Evolutionary conservation across 2,888 invertebrate genomes (phyloP).

Genomic region (Galeopsomyia nigrocyanea): DNA sequence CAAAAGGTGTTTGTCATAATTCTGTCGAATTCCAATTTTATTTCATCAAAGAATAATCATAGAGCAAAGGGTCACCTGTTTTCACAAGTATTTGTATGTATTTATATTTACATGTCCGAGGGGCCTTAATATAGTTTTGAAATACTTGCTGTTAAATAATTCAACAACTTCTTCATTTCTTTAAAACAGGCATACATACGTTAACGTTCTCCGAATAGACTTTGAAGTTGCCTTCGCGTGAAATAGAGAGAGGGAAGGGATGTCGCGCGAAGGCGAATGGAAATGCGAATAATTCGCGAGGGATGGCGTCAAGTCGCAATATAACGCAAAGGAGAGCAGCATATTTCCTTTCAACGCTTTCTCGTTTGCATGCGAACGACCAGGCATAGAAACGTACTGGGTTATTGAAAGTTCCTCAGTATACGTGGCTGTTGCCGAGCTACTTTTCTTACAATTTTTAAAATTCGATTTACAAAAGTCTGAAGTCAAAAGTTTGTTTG

Average conservation of each 20-base stretch:
- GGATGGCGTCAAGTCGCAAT: background rate
- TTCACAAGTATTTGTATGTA: too few relatives aligned
- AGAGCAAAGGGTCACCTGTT: too few relatives aligned
- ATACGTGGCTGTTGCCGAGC: background rate
- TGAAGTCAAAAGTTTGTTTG: background rate
- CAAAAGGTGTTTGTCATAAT: too few relatives aligned
- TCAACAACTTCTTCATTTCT: too few relatives aligned
- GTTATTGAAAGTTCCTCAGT: conserved; percentile 11
- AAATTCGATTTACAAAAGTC: background rate
- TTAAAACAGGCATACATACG: too few relatives aligned
- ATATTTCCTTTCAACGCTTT: conserved; percentile 5
- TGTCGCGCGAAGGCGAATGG: background rate
- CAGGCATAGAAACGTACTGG: background rate
- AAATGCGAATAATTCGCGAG: conserved; percentile 11
- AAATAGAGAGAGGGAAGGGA: background rate
- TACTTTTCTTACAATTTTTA: conserved; percentile 6
- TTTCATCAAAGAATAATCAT: too few relatives aligned
- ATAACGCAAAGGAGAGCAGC: background rate
- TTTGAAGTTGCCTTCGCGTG: too few relatives aligned
- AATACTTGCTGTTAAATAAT: too few relatives aligned
- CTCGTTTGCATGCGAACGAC: conserved; percentile 22
- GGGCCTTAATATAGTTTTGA: too few relatives aligned
- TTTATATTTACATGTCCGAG: too few relatives aligned
- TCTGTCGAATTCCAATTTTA: too few relatives aligned
- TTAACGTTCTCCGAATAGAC: too few relatives aligned